phyloP scores from a whole-genome alignment of 2,113 vertebrate genomes.

The Heterotilapia buettikoferi region DNA sequence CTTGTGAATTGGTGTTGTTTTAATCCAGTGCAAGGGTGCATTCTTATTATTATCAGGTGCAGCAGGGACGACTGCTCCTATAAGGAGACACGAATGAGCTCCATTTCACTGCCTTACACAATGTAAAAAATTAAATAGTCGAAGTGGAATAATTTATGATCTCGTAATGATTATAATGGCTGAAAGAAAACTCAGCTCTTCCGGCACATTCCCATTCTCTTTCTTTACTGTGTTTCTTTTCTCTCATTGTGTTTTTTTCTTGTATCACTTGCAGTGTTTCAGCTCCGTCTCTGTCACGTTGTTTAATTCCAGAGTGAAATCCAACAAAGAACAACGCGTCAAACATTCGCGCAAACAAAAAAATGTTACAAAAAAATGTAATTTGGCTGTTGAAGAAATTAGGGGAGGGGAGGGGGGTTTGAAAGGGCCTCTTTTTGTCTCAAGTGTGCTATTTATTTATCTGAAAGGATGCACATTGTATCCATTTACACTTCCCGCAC shows the following conservation, averaged over 20 bases:
- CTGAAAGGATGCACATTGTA: slow-evolving; percentile 98
- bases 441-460: slow-evolving; percentile 84
- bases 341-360: slow-evolving; percentile 62
- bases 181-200: not conserved
- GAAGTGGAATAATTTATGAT: not conserved
- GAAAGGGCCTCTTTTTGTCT: slow-evolving; percentile 72
- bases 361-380: slow-evolving; percentile 51
- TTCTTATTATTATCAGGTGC: not conserved
- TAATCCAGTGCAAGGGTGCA: not conserved
- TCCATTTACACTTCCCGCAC: slow-evolving; percentile 79
- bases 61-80: not conserved
- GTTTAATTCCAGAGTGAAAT: slow-evolving; percentile 49
- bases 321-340: slow-evolving; percentile 65
- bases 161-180: not conserved
- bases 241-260: not conserved
- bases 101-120: not conserved
- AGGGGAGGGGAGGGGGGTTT: slow-evolving; percentile 27
- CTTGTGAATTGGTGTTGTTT: slow-evolving; percentile 15
- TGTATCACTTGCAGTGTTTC: not conserved
- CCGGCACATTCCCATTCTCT: not conserved
- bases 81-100: not conserved
- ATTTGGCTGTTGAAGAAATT: slow-evolving; percentile 69
- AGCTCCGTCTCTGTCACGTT: slow-evolving; percentile 18
- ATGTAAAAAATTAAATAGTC: not conserved
- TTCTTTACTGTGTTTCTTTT: not conserved